Conservation (phyloP, 2,888 invertebrate species). For the Nomada goodeniana region DNA sequence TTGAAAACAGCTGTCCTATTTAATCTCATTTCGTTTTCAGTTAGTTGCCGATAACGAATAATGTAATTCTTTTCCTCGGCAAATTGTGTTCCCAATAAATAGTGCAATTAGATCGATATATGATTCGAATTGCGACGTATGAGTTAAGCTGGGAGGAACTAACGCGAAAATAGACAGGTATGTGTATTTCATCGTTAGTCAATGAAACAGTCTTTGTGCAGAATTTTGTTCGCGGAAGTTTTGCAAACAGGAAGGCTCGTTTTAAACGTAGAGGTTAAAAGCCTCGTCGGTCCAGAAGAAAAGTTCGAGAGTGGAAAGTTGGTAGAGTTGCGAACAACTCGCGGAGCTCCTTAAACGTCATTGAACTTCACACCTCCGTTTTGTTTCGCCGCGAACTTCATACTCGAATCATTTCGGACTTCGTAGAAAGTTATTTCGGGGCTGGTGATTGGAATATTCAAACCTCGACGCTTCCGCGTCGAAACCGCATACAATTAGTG, state of each 20-base stretch:
- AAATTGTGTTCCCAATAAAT: too few species aligned
- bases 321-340: background rate
- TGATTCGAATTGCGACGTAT: too few species aligned
- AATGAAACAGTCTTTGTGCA: background rate
- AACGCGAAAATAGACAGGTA: too few species aligned
- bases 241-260: background rate
- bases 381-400: constrained; percentile 15
- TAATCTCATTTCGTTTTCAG: background rate
- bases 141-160: background rate
- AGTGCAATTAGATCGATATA: too few species aligned
- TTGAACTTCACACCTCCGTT: constrained; percentile 12
- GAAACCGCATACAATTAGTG: constrained; percentile 10
- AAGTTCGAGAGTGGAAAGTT: constrained; percentile 10
- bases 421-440: constrained; percentile 26
- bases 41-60: too few species aligned
- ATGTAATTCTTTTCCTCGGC: too few species aligned
- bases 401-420: constrained; percentile 19
- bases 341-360: constrained; percentile 33
- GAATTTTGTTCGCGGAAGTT: background rate
- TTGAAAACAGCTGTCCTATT: background rate
- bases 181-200: background rate
- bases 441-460: constrained; percentile 10
- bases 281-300: background rate
- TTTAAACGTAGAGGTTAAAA: background rate
- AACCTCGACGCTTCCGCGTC: constrained; percentile 10